phyloP scores from a whole-genome alignment of 2,797 vertebrate genomes.

The Melanotaenia pygmaea region DNA sequence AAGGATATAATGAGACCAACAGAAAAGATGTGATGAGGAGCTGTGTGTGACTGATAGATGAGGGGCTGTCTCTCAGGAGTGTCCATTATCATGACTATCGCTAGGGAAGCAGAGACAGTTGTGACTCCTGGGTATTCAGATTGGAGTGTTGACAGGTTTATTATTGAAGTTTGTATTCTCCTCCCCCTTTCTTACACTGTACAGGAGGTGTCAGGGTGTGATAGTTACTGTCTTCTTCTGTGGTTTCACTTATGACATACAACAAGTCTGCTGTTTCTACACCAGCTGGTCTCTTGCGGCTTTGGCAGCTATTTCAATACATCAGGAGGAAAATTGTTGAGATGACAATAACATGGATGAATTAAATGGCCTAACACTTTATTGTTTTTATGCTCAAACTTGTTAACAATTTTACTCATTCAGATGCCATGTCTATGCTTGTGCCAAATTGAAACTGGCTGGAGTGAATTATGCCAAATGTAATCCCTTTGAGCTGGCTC shows the following conservation, averaged over 20 bases:
- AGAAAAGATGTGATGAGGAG: constrained; percentile 57
- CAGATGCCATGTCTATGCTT: constrained; percentile 21
- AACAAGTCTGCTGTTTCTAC: constrained; percentile 51
- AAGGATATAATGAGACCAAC: constrained; percentile 74
- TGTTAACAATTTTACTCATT: constrained; percentile 30
- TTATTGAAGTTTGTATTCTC: constrained; percentile 69
- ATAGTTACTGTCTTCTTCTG: constrained; percentile 52
- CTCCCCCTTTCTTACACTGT: constrained; percentile 34
- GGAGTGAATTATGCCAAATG: constrained; percentile 46
- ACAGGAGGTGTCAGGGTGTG: constrained; percentile 48
- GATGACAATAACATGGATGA: constrained; percentile 24
- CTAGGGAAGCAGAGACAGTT: constrained; percentile 61
- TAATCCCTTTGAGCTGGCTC: constrained; percentile 61
- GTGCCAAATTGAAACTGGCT: constrained; percentile 45
- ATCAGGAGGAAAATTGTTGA: constrained; percentile 14
- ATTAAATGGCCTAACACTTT: constrained; percentile 35
- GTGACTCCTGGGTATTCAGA: constrained; percentile 73
- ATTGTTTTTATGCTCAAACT: constrained; percentile 38
- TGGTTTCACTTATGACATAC: constrained; percentile 53
- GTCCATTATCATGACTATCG: constrained; percentile 66
- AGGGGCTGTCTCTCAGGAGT: constrained; percentile 70
- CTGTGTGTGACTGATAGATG: constrained; percentile 66
- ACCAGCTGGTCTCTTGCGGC: constrained; percentile 52
- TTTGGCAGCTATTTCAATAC: constrained; percentile 35
- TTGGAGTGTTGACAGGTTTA: constrained; percentile 78